Evolutionary conservation across 2,797 vertebrate genomes (phyloP).

Genomic region (Lacerta viridis): DNA sequence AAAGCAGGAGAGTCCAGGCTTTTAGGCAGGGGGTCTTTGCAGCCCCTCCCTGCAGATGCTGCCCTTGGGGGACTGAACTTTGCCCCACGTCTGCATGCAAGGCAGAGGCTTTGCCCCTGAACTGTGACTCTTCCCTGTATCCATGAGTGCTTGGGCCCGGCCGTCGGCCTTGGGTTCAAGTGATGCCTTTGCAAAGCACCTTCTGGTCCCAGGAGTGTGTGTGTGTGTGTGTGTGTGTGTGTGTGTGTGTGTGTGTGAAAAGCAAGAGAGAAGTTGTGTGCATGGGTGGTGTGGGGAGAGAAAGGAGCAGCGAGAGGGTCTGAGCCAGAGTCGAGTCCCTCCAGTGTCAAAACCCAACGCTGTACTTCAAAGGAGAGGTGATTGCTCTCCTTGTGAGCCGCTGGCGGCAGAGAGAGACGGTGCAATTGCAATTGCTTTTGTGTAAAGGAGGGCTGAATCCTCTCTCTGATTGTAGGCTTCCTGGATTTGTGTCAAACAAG

Average conservation of each 20-base stretch:
- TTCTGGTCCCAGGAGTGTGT: fast-evolving
- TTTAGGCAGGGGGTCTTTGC: no score
- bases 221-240: no score
- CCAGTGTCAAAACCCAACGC: conserved; percentile 68
- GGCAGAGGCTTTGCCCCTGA: no score
- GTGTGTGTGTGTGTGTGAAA: no score
- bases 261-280: not conserved
- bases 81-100: no score
- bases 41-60: no score
- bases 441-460: conserved; percentile 65
- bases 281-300: conserved; percentile 51
- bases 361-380: conserved; percentile 78
- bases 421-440: conserved; percentile 77
- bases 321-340: conserved; percentile 55
- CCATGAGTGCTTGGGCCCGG: not conserved
- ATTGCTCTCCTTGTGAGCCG: conserved; percentile 78
- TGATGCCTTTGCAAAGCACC: not conserved
- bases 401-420: conserved; percentile 11
- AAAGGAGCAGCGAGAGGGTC: conserved; percentile 51
- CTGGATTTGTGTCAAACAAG: conserved; percentile 75
- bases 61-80: no score
- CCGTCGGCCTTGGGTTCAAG: not conserved
- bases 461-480: conserved; percentile 79
- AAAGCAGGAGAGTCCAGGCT: no score
- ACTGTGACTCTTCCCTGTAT: no score